phyloP scores from a whole-genome alignment of 2,113 vertebrate species.

The Saccopteryx bilineata region DNA sequence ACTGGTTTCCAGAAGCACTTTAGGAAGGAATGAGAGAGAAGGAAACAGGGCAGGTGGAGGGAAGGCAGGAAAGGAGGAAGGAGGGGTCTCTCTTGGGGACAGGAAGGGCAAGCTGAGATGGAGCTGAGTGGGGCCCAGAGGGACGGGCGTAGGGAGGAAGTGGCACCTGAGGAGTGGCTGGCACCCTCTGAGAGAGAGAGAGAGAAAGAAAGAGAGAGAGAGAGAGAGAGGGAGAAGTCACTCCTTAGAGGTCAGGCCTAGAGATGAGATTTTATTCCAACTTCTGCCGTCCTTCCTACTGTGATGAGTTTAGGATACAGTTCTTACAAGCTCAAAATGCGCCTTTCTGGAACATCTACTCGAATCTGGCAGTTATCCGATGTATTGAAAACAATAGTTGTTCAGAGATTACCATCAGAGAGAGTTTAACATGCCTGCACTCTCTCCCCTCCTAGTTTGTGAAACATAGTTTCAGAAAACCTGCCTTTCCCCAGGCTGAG shows the following conservation, averaged over 20 bases:
- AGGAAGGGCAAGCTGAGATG: fast-evolving
- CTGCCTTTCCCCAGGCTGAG: background rate
- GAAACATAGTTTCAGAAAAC: background rate
- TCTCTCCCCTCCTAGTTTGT: background rate
- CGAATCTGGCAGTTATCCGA: conserved; percentile 54
- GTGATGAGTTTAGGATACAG: background rate
- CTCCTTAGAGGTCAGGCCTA: background rate
- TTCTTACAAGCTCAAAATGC: background rate
- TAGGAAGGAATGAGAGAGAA: background rate
- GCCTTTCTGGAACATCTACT: conserved; percentile 25
- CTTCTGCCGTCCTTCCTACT: background rate
- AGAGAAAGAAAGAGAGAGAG: background rate
- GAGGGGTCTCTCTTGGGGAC: background rate
- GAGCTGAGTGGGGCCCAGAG: background rate
- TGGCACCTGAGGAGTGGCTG: fast-evolving
- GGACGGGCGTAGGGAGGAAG: background rate
- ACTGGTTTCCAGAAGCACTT: background rate
- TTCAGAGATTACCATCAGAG: conserved; percentile 38
- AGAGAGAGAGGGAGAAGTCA: background rate
- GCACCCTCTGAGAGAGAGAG: background rate
- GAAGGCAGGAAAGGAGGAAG: background rate
- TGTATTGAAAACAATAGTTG: conserved; percentile 53
- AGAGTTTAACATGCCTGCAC: background rate
- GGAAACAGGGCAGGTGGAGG: no score
- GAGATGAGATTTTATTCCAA: background rate